These are phyloP conservation scores for Turritopsis rubra DNA, from an alignment of 30 jellyfish, hydroid and myxozoan genomes.

Conservation along the genomic window DNA sequence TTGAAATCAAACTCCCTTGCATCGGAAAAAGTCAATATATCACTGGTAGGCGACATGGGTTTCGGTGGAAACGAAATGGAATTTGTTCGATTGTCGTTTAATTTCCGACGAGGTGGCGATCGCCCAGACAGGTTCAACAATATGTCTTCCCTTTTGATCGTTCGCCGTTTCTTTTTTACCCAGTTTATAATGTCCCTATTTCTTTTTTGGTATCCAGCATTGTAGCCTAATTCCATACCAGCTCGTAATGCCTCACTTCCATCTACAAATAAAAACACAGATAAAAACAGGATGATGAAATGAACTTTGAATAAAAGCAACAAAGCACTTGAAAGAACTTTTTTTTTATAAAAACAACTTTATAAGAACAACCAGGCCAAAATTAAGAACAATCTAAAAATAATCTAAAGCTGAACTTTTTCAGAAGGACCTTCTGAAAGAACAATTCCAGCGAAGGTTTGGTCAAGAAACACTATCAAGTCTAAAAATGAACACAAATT, in stretches of 20 bases:
- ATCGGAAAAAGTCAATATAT: not conserved
- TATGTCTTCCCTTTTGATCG: conserved; percentile 74
- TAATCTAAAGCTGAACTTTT: too few species aligned
- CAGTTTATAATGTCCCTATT: conserved; percentile 72
- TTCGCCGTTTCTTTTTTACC: conserved; percentile 73
- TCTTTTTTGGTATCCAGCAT: conserved; percentile 69
- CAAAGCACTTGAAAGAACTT: too few species aligned
- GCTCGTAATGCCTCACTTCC: conserved; percentile 76
- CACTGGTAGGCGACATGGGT: conserved; percentile 21
- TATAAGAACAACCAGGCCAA: too few species aligned
- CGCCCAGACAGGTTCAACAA: conserved; percentile 77
- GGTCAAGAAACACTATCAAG: too few species aligned
- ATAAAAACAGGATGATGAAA: too few species aligned
- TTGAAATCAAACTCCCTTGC: conserved; percentile 21
- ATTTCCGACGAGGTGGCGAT: conserved; percentile 86
- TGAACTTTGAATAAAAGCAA: too few species aligned
- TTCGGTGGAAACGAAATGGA: conserved; percentile 32
- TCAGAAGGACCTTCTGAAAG: too few species aligned
- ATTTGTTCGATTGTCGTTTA: conserved; percentile 51
- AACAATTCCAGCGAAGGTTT: too few species aligned
- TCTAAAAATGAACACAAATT: too few species aligned
- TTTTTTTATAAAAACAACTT: too few species aligned
- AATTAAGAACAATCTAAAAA: too few species aligned
- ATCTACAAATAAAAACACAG: conserved; percentile 30
- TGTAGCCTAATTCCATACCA: conserved; percentile 70